A percentile compares a stretch with the other conserved stretches of the same genome.
These are phyloP conservation scores for Galeopterus variegatus DNA, from an alignment of 2,113 vertebrate species.

Conservation along the genomic window DNA sequence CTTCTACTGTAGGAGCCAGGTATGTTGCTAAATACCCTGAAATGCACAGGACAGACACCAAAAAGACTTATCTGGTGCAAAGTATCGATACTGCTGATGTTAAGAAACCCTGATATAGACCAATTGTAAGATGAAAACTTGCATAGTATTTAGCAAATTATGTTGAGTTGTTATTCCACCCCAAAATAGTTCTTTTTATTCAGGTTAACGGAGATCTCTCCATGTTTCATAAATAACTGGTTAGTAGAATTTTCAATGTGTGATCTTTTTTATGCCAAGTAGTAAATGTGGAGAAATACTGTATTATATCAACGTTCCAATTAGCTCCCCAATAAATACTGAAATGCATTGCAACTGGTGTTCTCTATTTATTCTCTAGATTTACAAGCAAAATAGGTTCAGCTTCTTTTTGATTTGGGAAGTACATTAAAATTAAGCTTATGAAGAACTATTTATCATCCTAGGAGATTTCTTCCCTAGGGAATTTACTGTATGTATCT, in stretches of 20 bases:
- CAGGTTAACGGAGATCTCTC: neutral
- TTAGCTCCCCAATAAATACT: neutral
- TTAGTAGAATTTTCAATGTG: neutral
- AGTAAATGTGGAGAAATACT: neutral
- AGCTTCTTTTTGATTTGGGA: neutral
- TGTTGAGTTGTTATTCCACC: neutral
- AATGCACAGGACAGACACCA: accelerated
- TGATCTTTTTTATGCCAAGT: neutral
- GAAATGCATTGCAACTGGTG: neutral
- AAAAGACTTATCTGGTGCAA: accelerated
- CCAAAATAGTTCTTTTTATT: neutral
- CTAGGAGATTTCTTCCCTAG: neutral
- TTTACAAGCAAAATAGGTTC: neutral
- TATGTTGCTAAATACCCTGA: accelerated
- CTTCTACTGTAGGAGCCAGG: accelerated
- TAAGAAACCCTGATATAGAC: neutral
- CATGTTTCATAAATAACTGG: neutral
- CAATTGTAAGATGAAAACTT: neutral
- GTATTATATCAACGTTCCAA: accelerated
- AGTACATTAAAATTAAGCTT: neutral
- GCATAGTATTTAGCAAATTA: neutral
- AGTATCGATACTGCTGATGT: accelerated
- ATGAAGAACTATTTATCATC: neutral
- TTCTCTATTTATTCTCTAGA: neutral
- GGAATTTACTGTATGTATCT: neutral